phyloP scores from a whole-genome alignment of 2,797 vertebrate species.

The Malurus splendens region DNA sequence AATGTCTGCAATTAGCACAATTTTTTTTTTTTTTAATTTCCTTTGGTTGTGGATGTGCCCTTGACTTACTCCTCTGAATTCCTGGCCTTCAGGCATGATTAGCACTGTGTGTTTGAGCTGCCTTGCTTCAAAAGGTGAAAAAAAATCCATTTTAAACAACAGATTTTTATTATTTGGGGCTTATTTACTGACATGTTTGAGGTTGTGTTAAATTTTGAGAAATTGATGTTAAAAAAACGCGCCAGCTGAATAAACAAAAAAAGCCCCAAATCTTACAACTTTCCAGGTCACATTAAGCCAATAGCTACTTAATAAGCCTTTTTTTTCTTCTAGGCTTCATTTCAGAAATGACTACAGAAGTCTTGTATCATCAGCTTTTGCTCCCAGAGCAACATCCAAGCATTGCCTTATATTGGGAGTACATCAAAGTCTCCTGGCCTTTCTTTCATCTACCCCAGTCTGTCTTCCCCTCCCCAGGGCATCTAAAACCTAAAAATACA shows the following conservation, averaged over 20 bases:
- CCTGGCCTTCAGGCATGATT: constrained; percentile 21
- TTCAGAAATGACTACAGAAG: constrained; percentile 4
- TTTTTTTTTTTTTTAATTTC: not conserved
- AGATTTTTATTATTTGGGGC: not conserved
- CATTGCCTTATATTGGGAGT: not conserved
- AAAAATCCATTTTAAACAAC: not conserved
- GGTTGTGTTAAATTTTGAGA: constrained; percentile 1
- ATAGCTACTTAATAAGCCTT: not conserved
- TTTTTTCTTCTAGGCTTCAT: not conserved
- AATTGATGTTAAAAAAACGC: not conserved
- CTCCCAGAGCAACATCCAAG: not conserved
- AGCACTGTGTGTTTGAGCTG: not conserved
- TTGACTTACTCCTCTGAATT: constrained; percentile 40
- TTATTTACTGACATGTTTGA: not conserved
- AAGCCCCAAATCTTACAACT: not conserved
- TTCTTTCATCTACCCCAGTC: not conserved
- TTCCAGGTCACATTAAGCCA: not conserved
- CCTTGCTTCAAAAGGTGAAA: not conserved
- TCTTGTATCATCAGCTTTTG: not conserved
- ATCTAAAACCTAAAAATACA: not conserved
- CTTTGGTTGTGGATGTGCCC: constrained; percentile 18
- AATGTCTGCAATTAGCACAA: not conserved
- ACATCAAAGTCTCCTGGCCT: constrained; percentile 2
- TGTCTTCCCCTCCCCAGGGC: not conserved
- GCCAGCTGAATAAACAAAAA: not conserved